Conservation (phyloP, 2,797 vertebrate species). For the Crenichthys baileyi region DNA sequence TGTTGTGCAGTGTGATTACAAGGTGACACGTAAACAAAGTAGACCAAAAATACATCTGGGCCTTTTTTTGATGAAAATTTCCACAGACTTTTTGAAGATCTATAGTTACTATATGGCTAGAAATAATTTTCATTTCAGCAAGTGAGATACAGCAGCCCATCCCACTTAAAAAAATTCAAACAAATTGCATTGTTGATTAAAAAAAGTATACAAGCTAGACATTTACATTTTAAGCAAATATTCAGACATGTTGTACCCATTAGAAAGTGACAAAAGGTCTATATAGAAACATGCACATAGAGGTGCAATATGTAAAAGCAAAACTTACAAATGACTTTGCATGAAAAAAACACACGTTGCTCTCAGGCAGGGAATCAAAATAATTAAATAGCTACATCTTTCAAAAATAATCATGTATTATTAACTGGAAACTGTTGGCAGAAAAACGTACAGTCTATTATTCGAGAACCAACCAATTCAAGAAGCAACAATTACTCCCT, state of each 20-base stretch:
- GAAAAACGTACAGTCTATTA: too few relatives aligned
- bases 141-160: background rate
- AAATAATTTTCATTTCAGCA: background rate
- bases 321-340: background rate
- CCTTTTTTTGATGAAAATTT: conserved; percentile 8
- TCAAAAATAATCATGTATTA: background rate
- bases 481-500: too few relatives aligned
- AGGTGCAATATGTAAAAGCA: background rate
- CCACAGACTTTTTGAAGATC: background rate
- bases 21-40: conserved; percentile 31
- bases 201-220: background rate
- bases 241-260: background rate
- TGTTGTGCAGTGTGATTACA: conserved; percentile 38
- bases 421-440: too few relatives aligned
- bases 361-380: too few relatives aligned
- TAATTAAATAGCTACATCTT: background rate
- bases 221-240: conserved; percentile 8
- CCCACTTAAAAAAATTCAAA: background rate
- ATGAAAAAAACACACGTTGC: background rate
- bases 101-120: background rate
- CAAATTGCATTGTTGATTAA: background rate
- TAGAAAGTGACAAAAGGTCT: background rate
- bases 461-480: too few relatives aligned
- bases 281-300: background rate
- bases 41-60: conserved; percentile 28